Base-by-base conservation (phyloP, 2,888 invertebrate genomes). In the Leptopilina syphax region DNA sequence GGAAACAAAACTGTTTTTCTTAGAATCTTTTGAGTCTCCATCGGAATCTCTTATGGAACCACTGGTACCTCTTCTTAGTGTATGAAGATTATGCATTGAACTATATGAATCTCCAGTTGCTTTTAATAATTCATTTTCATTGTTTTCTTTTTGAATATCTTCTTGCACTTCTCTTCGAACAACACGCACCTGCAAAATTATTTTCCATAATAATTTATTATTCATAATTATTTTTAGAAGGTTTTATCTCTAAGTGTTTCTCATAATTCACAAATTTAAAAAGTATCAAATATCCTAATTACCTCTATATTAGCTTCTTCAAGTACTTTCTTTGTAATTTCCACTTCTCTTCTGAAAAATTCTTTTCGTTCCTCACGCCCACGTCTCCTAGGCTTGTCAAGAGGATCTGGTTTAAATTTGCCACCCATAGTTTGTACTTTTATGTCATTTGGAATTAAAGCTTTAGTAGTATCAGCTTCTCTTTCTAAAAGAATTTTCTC, bases 1-100 rank as follows among this genome's bases (percentile, higher is more conserved):
- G 4, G 96, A 96, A 80, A 96, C 95, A 89, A 97, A 96, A 54
- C 96, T 97, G 86, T 96, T 96, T 90, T 96, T 96, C 63, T 97
- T 93, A 0, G 96, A 96, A 0, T 92, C 92, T 0, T 94, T 94
- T 0, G 94, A 93, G 50, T 50, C 50, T 10, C 1, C 50, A 50
- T 50, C 50, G 10, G 50, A 50, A 50, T 50, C 50, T 12, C 50
- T 50, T 50, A 50, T 50, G 9, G 50, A 50, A 10, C 50, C 50
- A 50, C 50, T 50, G 3, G 50, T 50, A 50, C 50, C 50, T 50
- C 50, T 50, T 50, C 50, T 47, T 9, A 47, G 7, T 9, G 47
- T 47, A 47, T 47, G 50, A 50, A 50, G 50, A 50, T 50, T 50
- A 50, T 50, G 50, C 50, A 50, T 50, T 50, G 50, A 50, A 50